These are phyloP conservation scores for Bombus haemorrhoidalis DNA, from an alignment of 1,140 invertebrate genomes.

Conservation along the genomic window DNA sequence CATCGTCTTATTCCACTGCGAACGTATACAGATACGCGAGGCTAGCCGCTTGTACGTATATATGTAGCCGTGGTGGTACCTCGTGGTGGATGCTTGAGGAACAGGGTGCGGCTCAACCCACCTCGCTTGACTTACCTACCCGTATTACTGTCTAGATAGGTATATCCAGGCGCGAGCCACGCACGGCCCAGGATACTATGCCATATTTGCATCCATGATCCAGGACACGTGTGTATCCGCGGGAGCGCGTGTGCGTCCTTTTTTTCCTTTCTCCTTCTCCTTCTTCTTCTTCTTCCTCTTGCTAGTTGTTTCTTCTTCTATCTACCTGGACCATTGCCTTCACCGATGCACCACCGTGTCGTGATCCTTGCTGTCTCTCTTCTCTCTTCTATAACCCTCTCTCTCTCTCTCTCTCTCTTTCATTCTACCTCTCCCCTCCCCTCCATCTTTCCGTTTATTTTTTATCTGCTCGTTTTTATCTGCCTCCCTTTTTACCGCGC, in stretches of 20 bases:
- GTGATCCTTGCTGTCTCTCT: not conserved
- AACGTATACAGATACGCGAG: not conserved
- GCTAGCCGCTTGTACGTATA: not conserved
- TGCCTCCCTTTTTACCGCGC: not conserved
- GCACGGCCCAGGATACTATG: slow-evolving; percentile 69
- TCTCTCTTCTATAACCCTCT: slow-evolving; percentile 1
- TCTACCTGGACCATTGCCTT: slow-evolving; percentile 22
- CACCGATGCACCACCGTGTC: slow-evolving; percentile 24
- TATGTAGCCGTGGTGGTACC: slow-evolving; percentile 30
- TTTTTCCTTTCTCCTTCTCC: slow-evolving; percentile 19
- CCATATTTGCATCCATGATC: slow-evolving; percentile 78
- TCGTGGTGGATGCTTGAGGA: slow-evolving; percentile 76
- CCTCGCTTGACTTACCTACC: slow-evolving; percentile 79
- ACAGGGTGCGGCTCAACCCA: slow-evolving; percentile 80
- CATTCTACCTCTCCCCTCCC: not conserved
- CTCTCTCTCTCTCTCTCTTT: not conserved
- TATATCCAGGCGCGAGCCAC: slow-evolving; percentile 71
- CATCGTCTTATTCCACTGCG: not conserved
- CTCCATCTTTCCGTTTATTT: slow-evolving; percentile 5
- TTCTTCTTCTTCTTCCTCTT: not conserved
- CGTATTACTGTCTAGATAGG: slow-evolving; percentile 78
- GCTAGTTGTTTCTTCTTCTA: not conserved
- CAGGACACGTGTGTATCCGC: slow-evolving; percentile 72
- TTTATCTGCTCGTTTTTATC: slow-evolving; percentile 21
- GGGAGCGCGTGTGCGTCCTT: slow-evolving; percentile 48